Evolutionary conservation across 37 sponge, comb jelly and placozoan species (phyloP).

Genomic region (Ephydatia muelleri): DNA sequence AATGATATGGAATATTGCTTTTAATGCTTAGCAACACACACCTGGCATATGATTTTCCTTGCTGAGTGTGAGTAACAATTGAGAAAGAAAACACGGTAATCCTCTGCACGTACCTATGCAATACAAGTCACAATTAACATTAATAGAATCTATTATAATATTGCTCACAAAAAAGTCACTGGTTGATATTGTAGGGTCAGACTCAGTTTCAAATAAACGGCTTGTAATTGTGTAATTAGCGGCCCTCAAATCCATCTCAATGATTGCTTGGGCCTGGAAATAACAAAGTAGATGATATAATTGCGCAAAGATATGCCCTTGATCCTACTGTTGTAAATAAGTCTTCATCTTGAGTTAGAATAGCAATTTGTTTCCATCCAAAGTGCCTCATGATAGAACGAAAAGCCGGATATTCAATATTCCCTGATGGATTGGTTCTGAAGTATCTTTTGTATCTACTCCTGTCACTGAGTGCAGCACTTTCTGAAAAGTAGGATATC

Average conservation of each 20-base stretch:
- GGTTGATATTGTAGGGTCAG: background rate
- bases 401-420: background rate
- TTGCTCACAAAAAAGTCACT: constrained; percentile 14
- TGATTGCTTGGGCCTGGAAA: background rate
- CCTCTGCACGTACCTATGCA: background rate
- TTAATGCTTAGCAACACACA: background rate
- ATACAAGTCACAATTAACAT: background rate
- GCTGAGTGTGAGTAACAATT: constrained; percentile 19
- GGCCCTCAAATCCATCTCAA: background rate
- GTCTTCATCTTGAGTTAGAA: constrained; percentile 31
- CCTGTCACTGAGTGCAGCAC: constrained; percentile 21
- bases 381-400: background rate
- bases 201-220: background rate
- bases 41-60: constrained; percentile 32
- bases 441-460: constrained; percentile 19
- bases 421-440: constrained; percentile 15
- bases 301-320: background rate
- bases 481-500: constrained; percentile 19
- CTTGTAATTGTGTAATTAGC: background rate
- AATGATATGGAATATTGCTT: background rate
- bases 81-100: constrained; percentile 32
- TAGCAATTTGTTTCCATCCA: constrained; percentile 7
- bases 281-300: background rate
- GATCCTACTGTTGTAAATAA: constrained; percentile 1
- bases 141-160: too few species aligned